phyloP scores from a whole-genome alignment of 2,888 invertebrate genomes.

The Furcula furcula region DNA sequence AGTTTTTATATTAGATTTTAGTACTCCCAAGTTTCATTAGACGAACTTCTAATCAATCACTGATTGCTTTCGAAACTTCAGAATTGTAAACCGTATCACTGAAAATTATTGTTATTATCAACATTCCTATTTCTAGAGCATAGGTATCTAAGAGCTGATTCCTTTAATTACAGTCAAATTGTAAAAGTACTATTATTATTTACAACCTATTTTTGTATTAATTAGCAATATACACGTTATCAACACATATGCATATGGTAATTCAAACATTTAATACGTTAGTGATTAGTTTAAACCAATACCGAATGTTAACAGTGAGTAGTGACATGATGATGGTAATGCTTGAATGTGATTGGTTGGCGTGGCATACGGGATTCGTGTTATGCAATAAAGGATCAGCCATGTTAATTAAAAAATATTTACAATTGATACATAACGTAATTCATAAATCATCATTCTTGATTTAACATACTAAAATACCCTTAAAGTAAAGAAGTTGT shows the following conservation, averaged over 20 bases:
- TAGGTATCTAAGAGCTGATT: too few relatives aligned
- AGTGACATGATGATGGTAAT: slow-evolving; percentile 19
- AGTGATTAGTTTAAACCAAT: background rate
- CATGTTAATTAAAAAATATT: background rate
- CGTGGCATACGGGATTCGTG: slow-evolving; percentile 13
- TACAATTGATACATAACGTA: background rate
- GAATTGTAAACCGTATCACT: too few relatives aligned
- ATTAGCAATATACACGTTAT: slow-evolving; percentile 74
- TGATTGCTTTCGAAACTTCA: too few relatives aligned
- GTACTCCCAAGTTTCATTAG: too few relatives aligned
- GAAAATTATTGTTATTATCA: too few relatives aligned
- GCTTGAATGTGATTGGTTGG: slow-evolving; percentile 18
- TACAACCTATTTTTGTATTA: slow-evolving; percentile 22
- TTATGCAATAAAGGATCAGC: background rate
- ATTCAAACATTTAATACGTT: background rate
- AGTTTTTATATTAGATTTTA: background rate
- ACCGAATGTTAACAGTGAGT: slow-evolving; percentile 14
- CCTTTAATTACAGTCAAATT: slow-evolving; percentile 11
- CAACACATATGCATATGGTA: slow-evolving; percentile 18
- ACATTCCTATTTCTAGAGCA: too few relatives aligned
- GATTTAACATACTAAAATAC: too few relatives aligned
- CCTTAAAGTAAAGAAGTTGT: too few relatives aligned
- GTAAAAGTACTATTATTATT: slow-evolving; percentile 30
- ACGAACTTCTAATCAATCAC: too few relatives aligned
- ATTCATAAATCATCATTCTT: too few relatives aligned